Percentiles rank a stretch among this genome's conserved stretches.
These are phyloP conservation scores for Neogobius melanostomus DNA, from an alignment of 2,113 vertebrate species.

Conservation along the genomic window DNA sequence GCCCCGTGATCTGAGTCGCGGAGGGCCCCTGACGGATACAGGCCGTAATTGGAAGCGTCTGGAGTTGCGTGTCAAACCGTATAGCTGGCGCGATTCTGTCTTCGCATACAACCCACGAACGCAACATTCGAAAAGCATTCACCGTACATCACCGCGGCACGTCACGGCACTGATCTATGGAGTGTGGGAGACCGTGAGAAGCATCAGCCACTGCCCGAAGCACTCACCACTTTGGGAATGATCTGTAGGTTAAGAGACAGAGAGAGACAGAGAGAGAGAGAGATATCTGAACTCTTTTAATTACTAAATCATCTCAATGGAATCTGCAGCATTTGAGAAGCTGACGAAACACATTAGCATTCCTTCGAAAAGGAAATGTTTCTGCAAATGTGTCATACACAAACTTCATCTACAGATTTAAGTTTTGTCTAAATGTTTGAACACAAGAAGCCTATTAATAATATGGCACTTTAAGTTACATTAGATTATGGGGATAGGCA, in stretches of 20 bases:
- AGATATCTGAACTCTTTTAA: background rate
- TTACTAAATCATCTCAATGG: background rate
- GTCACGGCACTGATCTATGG: conserved; percentile 65
- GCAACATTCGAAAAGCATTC: conserved; percentile 53
- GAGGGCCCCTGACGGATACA: conserved; percentile 46
- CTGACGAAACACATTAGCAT: background rate
- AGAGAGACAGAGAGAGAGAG: background rate
- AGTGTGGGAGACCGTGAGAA: conserved; percentile 65
- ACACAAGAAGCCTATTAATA: too few relatives aligned
- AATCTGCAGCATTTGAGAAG: conserved; percentile 1
- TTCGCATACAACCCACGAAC: conserved; percentile 59
- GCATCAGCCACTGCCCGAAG: conserved; percentile 32
- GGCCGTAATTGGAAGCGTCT: conserved; percentile 74
- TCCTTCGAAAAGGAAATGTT: background rate
- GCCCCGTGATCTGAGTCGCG: conserved; percentile 31
- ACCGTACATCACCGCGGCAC: conserved; percentile 59
- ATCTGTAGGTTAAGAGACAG: background rate
- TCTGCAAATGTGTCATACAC: background rate
- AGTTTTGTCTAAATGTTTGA: too few relatives aligned
- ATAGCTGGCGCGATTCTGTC: conserved; percentile 65
- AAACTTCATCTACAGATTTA: too few relatives aligned
- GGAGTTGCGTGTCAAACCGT: conserved; percentile 57
- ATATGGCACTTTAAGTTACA: too few relatives aligned
- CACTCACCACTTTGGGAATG: conserved; percentile 34
- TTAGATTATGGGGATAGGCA: too few relatives aligned